phyloP scores from a whole-genome alignment of 2,797 vertebrate genomes.

The Sebastiscus albofasciatus region DNA sequence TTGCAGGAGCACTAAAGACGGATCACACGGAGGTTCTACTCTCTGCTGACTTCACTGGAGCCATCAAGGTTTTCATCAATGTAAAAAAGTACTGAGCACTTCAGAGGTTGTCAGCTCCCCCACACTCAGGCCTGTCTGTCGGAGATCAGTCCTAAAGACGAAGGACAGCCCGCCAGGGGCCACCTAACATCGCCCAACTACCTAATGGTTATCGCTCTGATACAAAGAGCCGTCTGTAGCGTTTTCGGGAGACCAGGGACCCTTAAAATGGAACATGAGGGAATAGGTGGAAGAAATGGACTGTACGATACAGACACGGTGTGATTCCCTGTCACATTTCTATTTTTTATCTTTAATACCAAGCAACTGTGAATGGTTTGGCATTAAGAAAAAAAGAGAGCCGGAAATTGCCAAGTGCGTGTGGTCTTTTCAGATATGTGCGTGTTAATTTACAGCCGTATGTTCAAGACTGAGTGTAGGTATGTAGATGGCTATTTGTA shows the following conservation, averaged over 20 bases:
- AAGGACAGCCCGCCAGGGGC: constrained; percentile 17
- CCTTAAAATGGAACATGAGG: constrained; percentile 36
- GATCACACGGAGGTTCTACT: constrained; percentile 97
- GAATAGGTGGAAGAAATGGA: constrained; percentile 28
- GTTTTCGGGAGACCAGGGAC: constrained; percentile 58
- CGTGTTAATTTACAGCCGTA: constrained; percentile 36
- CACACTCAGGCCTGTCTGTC: background rate
- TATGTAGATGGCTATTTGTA: constrained; percentile 43
- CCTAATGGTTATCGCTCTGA: constrained; percentile 59
- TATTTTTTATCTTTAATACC: constrained; percentile 71
- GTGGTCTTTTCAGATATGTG: constrained; percentile 33
- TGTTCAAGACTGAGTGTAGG: constrained; percentile 27
- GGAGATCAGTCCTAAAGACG: constrained; percentile 20
- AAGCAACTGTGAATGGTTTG: constrained; percentile 71
- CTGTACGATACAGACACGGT: constrained; percentile 40
- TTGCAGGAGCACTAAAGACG: constrained; percentile 91
- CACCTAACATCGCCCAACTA: constrained; percentile 37
- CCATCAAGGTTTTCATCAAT: constrained; percentile 99
- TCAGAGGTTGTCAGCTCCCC: constrained; percentile 13
- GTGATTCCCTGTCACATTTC: constrained; percentile 49
- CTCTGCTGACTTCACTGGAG: constrained; percentile 98
- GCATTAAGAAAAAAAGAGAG: constrained; percentile 3
- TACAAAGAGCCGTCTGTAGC: constrained; percentile 31
- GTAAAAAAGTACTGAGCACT: constrained; percentile 90
- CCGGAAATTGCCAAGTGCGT: constrained; percentile 1